Evolutionary conservation across 2,888 invertebrate species (phyloP).

Genomic region (Pollenia griseotomentosa): DNA sequence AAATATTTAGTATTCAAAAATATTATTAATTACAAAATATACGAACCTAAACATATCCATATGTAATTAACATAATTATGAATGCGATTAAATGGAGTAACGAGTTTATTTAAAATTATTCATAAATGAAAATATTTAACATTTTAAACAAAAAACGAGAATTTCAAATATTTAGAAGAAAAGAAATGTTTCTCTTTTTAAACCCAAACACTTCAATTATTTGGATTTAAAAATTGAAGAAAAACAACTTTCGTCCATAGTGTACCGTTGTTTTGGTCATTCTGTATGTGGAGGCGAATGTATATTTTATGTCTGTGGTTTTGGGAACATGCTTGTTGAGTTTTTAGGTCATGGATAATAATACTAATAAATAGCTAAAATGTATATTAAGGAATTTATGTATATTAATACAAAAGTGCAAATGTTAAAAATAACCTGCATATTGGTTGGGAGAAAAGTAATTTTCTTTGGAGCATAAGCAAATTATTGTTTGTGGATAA

Average conservation of each 20-base stretch:
- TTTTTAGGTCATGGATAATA: conserved; percentile 64
- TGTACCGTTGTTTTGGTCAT: conserved; percentile 40
- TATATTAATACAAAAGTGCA: background rate
- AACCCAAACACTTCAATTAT: conserved; percentile 17
- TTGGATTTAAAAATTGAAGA: conserved; percentile 40
- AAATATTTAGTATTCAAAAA: background rate
- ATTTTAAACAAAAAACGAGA: conserved; percentile 20
- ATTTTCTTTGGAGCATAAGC: background rate
- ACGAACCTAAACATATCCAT: background rate
- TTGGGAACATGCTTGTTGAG: conserved; percentile 44
- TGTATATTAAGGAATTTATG: background rate
- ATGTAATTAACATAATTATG: background rate
- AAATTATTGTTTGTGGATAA: too few relatives aligned
- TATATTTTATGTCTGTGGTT: conserved; percentile 13
- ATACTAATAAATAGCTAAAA: background rate
- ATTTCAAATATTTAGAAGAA: background rate
- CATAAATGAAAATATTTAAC: conserved; percentile 31
- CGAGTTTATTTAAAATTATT: background rate
- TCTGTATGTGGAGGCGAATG: background rate
- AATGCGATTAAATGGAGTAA: background rate
- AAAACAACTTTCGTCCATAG: conserved; percentile 60
- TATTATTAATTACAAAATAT: background rate
- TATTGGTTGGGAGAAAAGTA: background rate
- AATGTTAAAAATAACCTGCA: background rate
- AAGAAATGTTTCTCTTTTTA: background rate